These are phyloP conservation scores for Dicycla oo DNA, from an alignment of 2,888 invertebrate species.

Conservation along the genomic window DNA sequence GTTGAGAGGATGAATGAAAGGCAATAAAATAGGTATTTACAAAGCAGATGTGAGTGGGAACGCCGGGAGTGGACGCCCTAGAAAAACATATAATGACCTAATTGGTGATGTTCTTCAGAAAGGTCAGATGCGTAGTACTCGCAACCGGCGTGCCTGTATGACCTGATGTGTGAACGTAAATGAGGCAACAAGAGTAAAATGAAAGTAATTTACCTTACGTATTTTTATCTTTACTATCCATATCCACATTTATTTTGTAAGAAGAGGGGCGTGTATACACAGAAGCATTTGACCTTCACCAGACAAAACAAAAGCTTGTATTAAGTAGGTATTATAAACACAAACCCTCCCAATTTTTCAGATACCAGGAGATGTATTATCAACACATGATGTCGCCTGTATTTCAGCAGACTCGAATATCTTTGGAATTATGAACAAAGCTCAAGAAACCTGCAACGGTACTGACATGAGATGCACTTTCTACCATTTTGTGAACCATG, in stretches of 20 bases:
- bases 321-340: neutral
- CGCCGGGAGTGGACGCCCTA: no score
- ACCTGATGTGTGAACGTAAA: no score
- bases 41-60: neutral
- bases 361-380: constrained; percentile 39
- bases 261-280: neutral
- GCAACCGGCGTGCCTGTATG: no score
- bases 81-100: neutral
- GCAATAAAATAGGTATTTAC: neutral
- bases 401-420: constrained; percentile 51
- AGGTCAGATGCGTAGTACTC: no score
- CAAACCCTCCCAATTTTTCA: neutral
- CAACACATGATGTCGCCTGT: constrained; percentile 26
- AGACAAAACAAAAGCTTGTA: no score
- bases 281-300: no score
- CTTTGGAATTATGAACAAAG: constrained; percentile 42
- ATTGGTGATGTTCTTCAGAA: neutral
- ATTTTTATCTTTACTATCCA: neutral
- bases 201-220: no score
- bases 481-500: constrained; percentile 30
- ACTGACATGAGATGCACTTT: constrained; percentile 53
- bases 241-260: neutral
- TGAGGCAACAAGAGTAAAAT: no score
- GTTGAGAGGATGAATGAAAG: neutral
- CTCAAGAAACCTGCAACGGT: constrained; percentile 42